phyloP scores from a whole-genome alignment of 2,797 vertebrate species.

The Urocyon cinereoargenteus region DNA sequence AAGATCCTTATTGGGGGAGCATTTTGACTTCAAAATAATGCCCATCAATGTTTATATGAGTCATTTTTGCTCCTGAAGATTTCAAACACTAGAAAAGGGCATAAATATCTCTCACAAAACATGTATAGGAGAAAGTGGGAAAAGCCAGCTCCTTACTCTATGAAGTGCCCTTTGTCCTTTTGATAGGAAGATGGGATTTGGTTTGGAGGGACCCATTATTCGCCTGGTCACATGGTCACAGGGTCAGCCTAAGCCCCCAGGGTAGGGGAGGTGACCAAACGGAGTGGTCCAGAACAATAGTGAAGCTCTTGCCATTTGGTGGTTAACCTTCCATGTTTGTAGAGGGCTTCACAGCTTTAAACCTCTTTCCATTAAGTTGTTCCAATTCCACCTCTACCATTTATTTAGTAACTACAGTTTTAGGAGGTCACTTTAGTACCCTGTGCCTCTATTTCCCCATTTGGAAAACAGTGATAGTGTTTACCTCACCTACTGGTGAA shows the following conservation, averaged over 20 bases:
- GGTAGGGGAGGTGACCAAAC: not conserved
- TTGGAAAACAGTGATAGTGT: not conserved
- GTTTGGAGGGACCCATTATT: not conserved
- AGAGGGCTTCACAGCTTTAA: not conserved
- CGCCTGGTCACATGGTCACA: not conserved
- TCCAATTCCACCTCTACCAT: not conserved
- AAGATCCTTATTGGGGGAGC: not conserved
- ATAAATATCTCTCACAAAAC: not conserved
- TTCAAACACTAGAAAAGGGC: not conserved
- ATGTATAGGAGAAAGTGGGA: not conserved
- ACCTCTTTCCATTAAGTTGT: not conserved
- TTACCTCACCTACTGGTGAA: not conserved
- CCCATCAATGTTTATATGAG: not conserved
- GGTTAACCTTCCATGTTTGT: not conserved
- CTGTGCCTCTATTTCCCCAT: not conserved
- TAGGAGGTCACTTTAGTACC: not conserved
- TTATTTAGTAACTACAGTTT: not conserved
- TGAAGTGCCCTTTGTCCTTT: not conserved
- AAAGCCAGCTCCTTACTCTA: not conserved
- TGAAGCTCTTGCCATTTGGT: not conserved
- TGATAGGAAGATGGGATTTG: not conserved
- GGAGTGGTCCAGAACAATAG: not conserved
- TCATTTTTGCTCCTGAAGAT: not conserved
- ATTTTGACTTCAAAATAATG: constrained; percentile 39
- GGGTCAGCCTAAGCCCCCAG: not conserved